Percentiles rank a stretch among this genome's conserved stretches.
phyloP scores from a whole-genome alignment of 2,888 invertebrate species.

The Drosophila buzzatii region DNA sequence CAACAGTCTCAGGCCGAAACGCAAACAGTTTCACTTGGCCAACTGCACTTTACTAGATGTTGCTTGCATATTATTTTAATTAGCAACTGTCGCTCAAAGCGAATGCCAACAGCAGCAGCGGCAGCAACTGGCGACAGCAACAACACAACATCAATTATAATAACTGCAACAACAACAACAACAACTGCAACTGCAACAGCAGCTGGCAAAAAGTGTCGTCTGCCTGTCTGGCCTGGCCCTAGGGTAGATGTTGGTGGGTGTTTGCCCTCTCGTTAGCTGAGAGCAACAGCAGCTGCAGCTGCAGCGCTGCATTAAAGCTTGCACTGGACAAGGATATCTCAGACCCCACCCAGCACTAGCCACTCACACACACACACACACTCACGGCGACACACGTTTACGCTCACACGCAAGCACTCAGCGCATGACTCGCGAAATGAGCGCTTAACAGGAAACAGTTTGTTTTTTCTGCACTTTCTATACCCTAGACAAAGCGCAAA shows the following conservation, averaged over 20 bases:
- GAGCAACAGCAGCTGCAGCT: slow-evolving; percentile 48
- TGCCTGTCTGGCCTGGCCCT: slow-evolving; percentile 14
- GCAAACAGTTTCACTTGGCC: slow-evolving; percentile 42
- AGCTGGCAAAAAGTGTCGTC: slow-evolving; percentile 31
- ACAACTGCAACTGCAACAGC: not conserved
- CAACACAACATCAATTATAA: slow-evolving; percentile 14
- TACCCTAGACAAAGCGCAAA: not conserved
- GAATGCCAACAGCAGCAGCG: slow-evolving; percentile 12
- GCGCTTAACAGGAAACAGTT: slow-evolving; percentile 35
- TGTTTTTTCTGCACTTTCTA: slow-evolving; percentile 2
- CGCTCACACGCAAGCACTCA: slow-evolving; percentile 37
- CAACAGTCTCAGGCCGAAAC: slow-evolving; percentile 18
- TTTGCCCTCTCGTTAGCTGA: slow-evolving; percentile 32
- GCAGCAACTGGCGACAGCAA: not conserved
- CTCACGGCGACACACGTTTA: slow-evolving; percentile 10
- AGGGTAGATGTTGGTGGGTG: not conserved
- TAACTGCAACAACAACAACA: slow-evolving; percentile 8
- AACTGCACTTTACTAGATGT: slow-evolving; percentile 50
- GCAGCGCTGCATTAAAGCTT: slow-evolving; percentile 55
- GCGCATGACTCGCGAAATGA: slow-evolving; percentile 47
- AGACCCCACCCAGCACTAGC: not conserved
- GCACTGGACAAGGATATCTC: slow-evolving; percentile 39
- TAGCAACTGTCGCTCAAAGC: slow-evolving; percentile 54
- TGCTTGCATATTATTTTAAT: slow-evolving; percentile 65
- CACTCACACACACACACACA: slow-evolving; percentile 17